These are phyloP conservation scores for Colossoma macropomum DNA, from an alignment of 2,113 vertebrate genomes.

Conservation along the genomic window DNA sequence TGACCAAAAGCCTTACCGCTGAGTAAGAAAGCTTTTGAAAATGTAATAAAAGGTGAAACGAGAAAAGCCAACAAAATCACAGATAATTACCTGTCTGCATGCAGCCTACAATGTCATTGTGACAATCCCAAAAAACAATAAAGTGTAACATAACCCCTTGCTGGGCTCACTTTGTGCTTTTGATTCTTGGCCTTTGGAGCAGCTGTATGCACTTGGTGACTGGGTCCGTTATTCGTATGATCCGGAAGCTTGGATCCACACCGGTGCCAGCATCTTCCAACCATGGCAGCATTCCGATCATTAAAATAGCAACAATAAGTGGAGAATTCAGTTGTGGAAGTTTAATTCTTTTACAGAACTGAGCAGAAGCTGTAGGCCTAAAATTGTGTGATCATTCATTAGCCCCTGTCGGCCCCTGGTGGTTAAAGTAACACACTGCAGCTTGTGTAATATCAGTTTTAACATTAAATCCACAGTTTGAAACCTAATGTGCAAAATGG, in stretches of 20 bases:
- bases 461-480: too few species aligned
- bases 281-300: not conserved
- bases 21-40: conserved; percentile 77
- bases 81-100: conserved; percentile 87
- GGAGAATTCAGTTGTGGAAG: not conserved
- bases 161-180: conserved; percentile 47
- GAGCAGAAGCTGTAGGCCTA: not conserved
- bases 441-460: not conserved
- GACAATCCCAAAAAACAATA: conserved; percentile 71
- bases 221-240: not conserved
- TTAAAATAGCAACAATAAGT: not conserved
- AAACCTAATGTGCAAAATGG: too few species aligned
- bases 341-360: not conserved
- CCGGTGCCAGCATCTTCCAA: conserved; percentile 12
- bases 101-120: conserved; percentile 84
- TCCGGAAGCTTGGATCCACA: conserved; percentile 13
- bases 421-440: conserved; percentile 33
- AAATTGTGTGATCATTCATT: not conserved
- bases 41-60: conserved; percentile 69
- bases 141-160: conserved; percentile 63
- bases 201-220: not conserved
- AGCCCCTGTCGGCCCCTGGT: conserved; percentile 56
- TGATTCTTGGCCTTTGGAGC: conserved; percentile 19
- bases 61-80: conserved; percentile 70
- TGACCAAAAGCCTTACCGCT: conserved; percentile 88